Evolutionary conservation across 2,113 vertebrate genomes (phyloP).

Genomic region (Butorides virescens): DNA sequence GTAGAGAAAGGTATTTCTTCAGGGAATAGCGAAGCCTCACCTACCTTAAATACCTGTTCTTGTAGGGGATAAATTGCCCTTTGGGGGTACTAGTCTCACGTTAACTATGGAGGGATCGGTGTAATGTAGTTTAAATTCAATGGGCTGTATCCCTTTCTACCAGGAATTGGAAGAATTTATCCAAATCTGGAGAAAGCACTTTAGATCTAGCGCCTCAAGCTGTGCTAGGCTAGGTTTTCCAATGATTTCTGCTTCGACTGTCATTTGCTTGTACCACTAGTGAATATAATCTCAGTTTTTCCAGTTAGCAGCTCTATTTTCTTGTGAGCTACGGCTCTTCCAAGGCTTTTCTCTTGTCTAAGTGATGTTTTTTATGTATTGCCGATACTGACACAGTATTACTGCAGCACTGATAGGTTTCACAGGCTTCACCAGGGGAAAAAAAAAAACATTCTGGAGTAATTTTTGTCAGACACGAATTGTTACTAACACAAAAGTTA

Average conservation of each 20-base stretch:
- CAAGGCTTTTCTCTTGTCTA: background rate
- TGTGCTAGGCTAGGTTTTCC: background rate
- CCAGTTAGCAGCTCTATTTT: background rate
- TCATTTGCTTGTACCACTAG: background rate
- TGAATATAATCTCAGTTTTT: constrained; percentile 15
- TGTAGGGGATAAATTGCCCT: background rate
- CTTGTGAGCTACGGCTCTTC: background rate
- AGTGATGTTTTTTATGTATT: background rate
- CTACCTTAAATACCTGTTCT: background rate
- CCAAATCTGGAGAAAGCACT: background rate
- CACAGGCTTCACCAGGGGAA: background rate
- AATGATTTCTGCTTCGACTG: background rate
- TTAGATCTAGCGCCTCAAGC: background rate
- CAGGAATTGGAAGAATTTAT: background rate
- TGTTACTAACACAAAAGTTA: background rate
- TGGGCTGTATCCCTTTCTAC: background rate
- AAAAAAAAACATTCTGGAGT: background rate
- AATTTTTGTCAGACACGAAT: background rate
- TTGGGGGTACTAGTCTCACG: background rate
- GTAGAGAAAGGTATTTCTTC: background rate
- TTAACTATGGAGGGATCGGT: background rate
- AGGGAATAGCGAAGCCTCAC: fast-evolving
- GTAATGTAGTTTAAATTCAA: background rate
- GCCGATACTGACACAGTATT: background rate
- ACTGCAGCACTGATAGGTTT: background rate